phyloP scores from a whole-genome alignment of 2,797 vertebrate species.

The Salarias fasciatus region DNA sequence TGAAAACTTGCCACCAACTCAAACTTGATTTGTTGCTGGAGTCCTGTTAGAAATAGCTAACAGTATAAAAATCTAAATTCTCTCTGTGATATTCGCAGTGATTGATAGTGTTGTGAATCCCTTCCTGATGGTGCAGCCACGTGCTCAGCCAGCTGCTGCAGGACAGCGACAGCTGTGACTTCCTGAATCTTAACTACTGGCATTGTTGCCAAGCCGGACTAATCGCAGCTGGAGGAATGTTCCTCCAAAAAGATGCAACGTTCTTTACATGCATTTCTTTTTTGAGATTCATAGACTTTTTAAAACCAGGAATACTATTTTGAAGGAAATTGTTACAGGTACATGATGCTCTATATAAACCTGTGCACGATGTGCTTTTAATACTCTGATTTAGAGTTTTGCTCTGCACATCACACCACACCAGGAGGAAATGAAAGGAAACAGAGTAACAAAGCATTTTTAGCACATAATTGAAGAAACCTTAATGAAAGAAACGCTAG shows the following conservation, averaged over 20 bases:
- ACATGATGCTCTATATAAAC: no score
- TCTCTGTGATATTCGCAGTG: constrained; percentile 28
- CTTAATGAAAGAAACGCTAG: constrained; percentile 9
- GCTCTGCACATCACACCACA: constrained; percentile 17
- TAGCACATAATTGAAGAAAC: neutral
- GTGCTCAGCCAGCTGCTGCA: constrained; percentile 64
- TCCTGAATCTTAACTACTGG: constrained; percentile 63
- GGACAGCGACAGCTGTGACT: constrained; percentile 67
- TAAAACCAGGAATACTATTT: no score
- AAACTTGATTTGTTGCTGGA: constrained; percentile 25
- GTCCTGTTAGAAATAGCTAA: constrained; percentile 39
- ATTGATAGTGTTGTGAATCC: constrained; percentile 40
- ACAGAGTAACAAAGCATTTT: neutral
- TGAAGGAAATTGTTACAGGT: no score
- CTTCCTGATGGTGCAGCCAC: constrained; percentile 47
- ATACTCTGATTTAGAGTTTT: neutral
- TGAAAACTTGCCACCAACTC: constrained; percentile 35
- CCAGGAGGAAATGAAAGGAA: constrained; percentile 18
- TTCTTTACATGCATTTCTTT: constrained; percentile 26
- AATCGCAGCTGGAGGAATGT: constrained; percentile 59
- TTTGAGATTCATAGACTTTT: constrained; percentile 25
- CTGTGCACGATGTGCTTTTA: neutral
- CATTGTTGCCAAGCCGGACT: constrained; percentile 61
- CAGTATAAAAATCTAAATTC: no score
- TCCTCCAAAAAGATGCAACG: constrained; percentile 47